Evolutionary conservation across 2,888 invertebrate genomes (phyloP), one percentile per base, ranked within the genome.

Genomic region (Stomorhina lunata): DNA sequence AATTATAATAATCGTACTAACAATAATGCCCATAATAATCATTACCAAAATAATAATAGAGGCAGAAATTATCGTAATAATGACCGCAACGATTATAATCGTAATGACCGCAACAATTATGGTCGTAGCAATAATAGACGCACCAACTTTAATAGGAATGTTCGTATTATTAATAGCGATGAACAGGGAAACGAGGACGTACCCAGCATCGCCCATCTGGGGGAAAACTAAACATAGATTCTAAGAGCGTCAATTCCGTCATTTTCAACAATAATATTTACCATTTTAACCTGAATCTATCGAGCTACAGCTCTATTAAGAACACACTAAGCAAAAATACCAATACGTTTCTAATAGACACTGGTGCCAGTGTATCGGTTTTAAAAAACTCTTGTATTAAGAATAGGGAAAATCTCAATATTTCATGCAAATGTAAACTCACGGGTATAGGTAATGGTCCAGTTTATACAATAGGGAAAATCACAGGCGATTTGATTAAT

Each of bases 251-350:
- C 48, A 22, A 48, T 22, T 48, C 48, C 48, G 48, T 22, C 20
- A 48, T 17, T 43, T 15, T 43, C 17, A 43, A 43, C 43, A 43
- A 17, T 43, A 43, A 43, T 43, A 6, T 9, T 53, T 53, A 53
- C 25, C 43, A 43, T 43, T 10, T 43, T 10, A 10, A 43, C 17
- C 12, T 7, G 15, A 10, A 48, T 48, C 22, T 48, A 25, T 48
- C 48, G 12, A 48, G 48, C 48, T 48, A 48, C 22, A 22, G 22
- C 48, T 25, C 48, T 48, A 48, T 48, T 25, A 53, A 27, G 9
- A 53, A 53, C 53, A 53, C 53, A 53, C 27, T 27, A 53, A 53
- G 27, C 12, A 27, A 53, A n/a, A n/a, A n/a, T n/a, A n/a, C n/a
- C n/a, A n/a, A 48, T 20, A 20, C 48, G 10, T 48, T 20, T 4